A percentile compares a stretch with the other conserved stretches of the same genome.
These are phyloP conservation scores for Esperia sulphurella DNA, from an alignment of 2,888 invertebrate species.

Conservation along the genomic window DNA sequence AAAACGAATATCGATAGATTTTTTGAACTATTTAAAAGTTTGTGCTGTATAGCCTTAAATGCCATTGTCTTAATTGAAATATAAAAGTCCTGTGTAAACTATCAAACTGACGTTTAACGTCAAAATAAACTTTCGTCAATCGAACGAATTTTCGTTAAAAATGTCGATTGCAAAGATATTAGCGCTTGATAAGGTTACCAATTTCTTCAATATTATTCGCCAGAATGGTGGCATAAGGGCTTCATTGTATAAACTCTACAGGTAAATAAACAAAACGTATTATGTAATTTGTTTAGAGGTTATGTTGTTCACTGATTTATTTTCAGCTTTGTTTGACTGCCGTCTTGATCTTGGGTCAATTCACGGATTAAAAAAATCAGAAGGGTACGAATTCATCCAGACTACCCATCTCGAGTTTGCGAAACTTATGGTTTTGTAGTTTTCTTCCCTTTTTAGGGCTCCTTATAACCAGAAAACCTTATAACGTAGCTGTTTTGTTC, in stretches of 20 bases:
- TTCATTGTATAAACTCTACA: slow-evolving; percentile 84
- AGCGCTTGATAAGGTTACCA: slow-evolving; percentile 85
- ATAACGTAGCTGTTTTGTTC: too few relatives aligned
- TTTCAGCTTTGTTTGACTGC: too few relatives aligned
- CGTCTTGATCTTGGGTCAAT: too few relatives aligned
- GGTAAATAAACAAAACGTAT: slow-evolving; percentile 70
- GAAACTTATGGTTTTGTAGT: too few relatives aligned
- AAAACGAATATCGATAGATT: too few relatives aligned
- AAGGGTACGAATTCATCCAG: too few relatives aligned
- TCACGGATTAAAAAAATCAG: too few relatives aligned
- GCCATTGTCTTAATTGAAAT: background rate
- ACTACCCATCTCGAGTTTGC: too few relatives aligned
- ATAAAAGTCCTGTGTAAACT: background rate
- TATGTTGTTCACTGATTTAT: slow-evolving; percentile 5
- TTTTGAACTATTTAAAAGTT: too few relatives aligned
- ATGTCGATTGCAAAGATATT: slow-evolving; percentile 81
- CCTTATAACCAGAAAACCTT: too few relatives aligned
- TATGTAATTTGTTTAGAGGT: slow-evolving; percentile 14
- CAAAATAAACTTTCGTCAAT: slow-evolving; percentile 7
- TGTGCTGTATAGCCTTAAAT: too few relatives aligned
- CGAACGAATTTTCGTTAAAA: slow-evolving; percentile 22
- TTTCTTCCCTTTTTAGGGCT: too few relatives aligned
- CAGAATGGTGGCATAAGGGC: slow-evolving; percentile 86
- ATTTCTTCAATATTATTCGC: slow-evolving; percentile 82
- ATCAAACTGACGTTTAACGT: slow-evolving; percentile 7